Base-by-base conservation (phyloP, 2,797 vertebrate genomes). In the Tragelaphus oryx region DNA sequence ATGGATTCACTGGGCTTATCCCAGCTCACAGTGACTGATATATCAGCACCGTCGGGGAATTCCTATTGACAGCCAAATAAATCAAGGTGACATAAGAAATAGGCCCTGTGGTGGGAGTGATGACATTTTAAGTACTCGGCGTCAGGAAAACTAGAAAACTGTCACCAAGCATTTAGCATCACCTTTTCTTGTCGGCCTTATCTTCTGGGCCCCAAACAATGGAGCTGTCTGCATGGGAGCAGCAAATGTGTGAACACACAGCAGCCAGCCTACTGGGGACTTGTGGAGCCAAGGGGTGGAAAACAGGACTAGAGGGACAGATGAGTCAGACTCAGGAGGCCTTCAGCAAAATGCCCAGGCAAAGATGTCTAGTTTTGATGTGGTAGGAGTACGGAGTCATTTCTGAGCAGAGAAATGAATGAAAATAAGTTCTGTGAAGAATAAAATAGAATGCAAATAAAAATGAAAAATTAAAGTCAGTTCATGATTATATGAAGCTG, bases 11-110 rank as follows among this genome's bases (percentile, higher is more conserved):
- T 65, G 94, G 95, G 95, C 87, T 97, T 95, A 88, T 86, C 83
- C 76, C 65, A 91, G 81, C 82, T 96, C 86, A 95, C 75, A 50
- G 88, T 91, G 88, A 98, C 91, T 85, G 26, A 89, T 89, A 48
- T 10, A 33, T 96, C 87, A 95, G 57, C 4, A 13, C 16, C 33
- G 28, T 8, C 62, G 81, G 65, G 48, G 37, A 93, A 59, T 96
- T 97, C 75, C 91, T 24, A 5, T 87, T 96, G 96, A 95, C 33
- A 76, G 93, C 91, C 94, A 97, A 97, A 97, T 74, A 54, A 97
- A 91, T 95, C 28, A 62, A 96, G 86, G 54, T 96, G 97, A 97
- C 92, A 96, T 62, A 92, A 90, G 78, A 98, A 88, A 52, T 62
- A 96, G 76, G 94, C 86, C 88, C 81, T 96, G 54, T 46, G 50